Evolutionary conservation across 2,888 invertebrate genomes (phyloP), one percentile per base, ranked within the genome.

Genomic region (Drosophila paramelanica): DNA sequence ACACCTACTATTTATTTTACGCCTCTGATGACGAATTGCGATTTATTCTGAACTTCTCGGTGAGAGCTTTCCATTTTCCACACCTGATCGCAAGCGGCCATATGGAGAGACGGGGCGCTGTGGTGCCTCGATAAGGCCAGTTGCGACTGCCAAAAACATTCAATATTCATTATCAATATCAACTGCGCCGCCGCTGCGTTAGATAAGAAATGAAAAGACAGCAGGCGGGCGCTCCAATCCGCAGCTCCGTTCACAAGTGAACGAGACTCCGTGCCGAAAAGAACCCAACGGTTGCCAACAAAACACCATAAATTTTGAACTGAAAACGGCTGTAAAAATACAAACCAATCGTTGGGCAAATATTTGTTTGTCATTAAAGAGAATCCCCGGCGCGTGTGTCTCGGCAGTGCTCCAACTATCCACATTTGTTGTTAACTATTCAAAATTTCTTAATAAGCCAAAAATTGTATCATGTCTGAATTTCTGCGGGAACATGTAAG

Each of bases 401-500:
- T 71, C 53, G 52, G 43, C 46, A 42, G 59, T 67, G 67, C 36
- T 47, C 36, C 31, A 49, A 50, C 31, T 31, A 62, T 50, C n/a
- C 14, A 23, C n/a, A 50, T 45, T 23, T 38, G 17, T 11, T 38
- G 20, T 49, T 13, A 14, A 36, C 13, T 3, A 20, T 25, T 25
- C 14, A 1, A 7, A 10, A 0, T 41, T 51, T 41, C 17, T 14
- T 2, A 17, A 31, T n/a, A 25, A 27, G 10, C 17, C 49, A 23
- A 50, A 25, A 36, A 17, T 13, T 10, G 46, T 51, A 43, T 49
- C 39, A 83, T 83, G 88, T 70, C 79, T 49, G 88, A 83, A 36
- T 77, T 83, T 72, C 58, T 87, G 60, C 73, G 85, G 57, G 82
- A 83, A 67, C 83, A 73, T 87, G 83, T 83, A 88, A 83, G 88